These are phyloP conservation scores for Hexactinellida sp. DNA, from an alignment of 37 sponge, comb jelly and placozoan species.

Conservation along the genomic window DNA sequence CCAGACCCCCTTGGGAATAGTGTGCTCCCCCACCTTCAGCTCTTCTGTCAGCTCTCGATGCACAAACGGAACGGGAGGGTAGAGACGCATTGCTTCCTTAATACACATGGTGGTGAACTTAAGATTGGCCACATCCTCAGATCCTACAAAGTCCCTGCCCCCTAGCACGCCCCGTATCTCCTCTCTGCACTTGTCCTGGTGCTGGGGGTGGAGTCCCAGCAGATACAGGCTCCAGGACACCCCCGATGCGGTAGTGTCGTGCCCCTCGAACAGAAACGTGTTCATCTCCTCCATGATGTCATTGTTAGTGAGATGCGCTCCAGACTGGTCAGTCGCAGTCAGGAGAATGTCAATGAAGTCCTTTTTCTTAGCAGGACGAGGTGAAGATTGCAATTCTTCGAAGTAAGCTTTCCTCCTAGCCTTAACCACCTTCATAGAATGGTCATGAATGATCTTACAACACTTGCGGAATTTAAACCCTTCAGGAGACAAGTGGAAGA, in stretches of 20 bases:
- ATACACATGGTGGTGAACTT: slow-evolving; percentile 52
- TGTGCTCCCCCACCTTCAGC: slow-evolving; percentile 18
- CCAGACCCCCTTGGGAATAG: slow-evolving; percentile 35
- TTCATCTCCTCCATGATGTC: slow-evolving; percentile 71
- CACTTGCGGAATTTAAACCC: slow-evolving; percentile 23
- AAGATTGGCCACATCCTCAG: slow-evolving; percentile 39
- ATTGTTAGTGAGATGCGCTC: slow-evolving; percentile 37
- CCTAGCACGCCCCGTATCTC: slow-evolving; percentile 32
- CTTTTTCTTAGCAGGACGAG: neutral
- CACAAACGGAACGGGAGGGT: slow-evolving; percentile 32
- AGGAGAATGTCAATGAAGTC: slow-evolving; percentile 60
- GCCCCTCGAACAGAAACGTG: slow-evolving; percentile 77
- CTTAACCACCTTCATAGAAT: slow-evolving; percentile 25
- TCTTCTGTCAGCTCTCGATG: slow-evolving; percentile 30
- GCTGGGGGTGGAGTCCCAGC: slow-evolving; percentile 40
- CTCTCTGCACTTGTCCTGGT: slow-evolving; percentile 52
- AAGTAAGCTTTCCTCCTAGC: slow-evolving; percentile 18
- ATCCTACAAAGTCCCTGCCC: slow-evolving; percentile 22
- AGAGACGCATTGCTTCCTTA: slow-evolving; percentile 74
- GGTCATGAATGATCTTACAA: slow-evolving; percentile 32
- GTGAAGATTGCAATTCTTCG: neutral
- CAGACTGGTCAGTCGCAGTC: slow-evolving; percentile 36
- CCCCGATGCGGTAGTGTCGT: no score
- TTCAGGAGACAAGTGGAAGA: slow-evolving; percentile 29
- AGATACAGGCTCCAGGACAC: slow-evolving; percentile 32